A percentile compares a stretch with the other conserved stretches of the same genome.
Conservation (phyloP, 1,140 invertebrate genomes). For the Apolygus lucorum region DNA sequence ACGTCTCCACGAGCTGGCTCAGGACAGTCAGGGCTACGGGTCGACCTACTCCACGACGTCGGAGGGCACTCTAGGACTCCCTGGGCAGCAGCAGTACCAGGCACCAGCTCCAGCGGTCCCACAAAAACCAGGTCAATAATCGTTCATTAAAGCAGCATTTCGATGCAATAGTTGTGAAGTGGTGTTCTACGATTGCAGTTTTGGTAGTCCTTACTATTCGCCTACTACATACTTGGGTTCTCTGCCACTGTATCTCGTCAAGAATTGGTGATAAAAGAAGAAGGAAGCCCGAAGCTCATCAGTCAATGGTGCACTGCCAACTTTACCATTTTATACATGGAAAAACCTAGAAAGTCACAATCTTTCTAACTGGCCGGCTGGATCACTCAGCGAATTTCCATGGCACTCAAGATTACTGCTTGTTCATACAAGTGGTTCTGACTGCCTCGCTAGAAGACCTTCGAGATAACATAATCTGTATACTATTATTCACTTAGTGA, state of each 20-base stretch:
- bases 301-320: not conserved
- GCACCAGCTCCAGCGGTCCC: not conserved
- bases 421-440: too few species aligned
- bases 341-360: too few species aligned
- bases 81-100: conserved; percentile 40
- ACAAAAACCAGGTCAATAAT: not conserved
- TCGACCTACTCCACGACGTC: conserved; percentile 58
- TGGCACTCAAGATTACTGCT: too few species aligned
- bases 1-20: conserved; percentile 61
- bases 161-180: not conserved
- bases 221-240: not conserved
- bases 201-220: not conserved
- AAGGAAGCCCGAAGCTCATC: not conserved
- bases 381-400: too few species aligned
- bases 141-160: not conserved
- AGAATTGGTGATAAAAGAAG: not conserved
- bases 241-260: not conserved
- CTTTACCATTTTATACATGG: too few species aligned
- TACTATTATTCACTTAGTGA: too few species aligned
- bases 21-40: conserved; percentile 54
- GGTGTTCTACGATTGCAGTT: not conserved
- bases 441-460: too few species aligned
- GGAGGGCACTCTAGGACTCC: conserved; percentile 55
- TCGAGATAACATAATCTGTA: too few species aligned
- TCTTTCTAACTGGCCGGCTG: too few species aligned